Evolutionary conservation across 1,140 invertebrate species (phyloP), one percentile per base, ranked within the genome.

Genomic region (Drosophila kikkawai): DNA sequence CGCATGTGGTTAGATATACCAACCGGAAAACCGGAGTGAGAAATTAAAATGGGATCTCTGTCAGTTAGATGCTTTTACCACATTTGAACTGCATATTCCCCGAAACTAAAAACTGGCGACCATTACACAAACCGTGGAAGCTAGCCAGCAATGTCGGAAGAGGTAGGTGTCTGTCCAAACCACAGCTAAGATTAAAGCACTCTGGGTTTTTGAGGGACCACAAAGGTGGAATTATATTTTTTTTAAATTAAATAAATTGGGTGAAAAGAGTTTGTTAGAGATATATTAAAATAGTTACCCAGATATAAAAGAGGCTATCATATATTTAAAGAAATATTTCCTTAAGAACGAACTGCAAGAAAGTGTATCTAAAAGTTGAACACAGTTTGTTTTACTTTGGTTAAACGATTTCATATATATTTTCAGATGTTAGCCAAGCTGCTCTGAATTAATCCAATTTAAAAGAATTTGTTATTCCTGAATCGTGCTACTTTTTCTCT

Each of bases 21-120:
- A 44, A 53, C 37, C 42, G 67, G 15, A 15, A 68, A 68, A 37
- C 17, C 34, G 63, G 63, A 70, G 67, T 70, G 67, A 50, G 67
- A 68, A 70, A 70, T 70, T 68, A 55, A 70, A 70, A 70, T 55
- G 37, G 64, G 48, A 68, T 68, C 64, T 47, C 36, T 53, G 45
- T 36, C 47, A 36, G n/a, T 45, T 37, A 37, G 63, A 68, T 29
- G 17, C 34, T 45, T 53, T 50, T 11, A 29, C n/a, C 32, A 39
- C 39, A 37, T 53, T 55, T 68, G 17, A 26, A 42, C 47, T 17
- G 37, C 45, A 66, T 12, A 51, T 51, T 36, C 9, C 19, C 53
- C 53, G 19, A 39, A 56, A 56, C 19, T 39, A 26, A 39, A 56
- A 56, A 39, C 53, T 26, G 53, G 36, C 53, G 7, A 13, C 34